Evolutionary conservation across 2,113 vertebrate species (phyloP).

Genomic region (Ifrita kowaldi): DNA sequence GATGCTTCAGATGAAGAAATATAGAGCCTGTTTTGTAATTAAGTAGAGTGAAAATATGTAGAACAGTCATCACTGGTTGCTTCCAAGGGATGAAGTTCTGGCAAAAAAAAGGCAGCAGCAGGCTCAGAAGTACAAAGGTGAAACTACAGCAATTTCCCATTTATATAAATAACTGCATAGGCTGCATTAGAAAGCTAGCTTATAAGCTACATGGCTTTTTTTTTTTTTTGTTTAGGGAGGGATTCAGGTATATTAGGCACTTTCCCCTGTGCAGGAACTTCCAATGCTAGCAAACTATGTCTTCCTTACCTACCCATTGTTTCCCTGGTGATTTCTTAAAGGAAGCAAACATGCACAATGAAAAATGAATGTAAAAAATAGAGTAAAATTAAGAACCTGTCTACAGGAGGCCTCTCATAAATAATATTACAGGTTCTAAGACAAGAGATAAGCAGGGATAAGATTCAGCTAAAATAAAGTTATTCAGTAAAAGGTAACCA

Average conservation of each 20-base stretch:
- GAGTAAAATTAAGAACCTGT: background rate
- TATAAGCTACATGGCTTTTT: background rate
- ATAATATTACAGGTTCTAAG: background rate
- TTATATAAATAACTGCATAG: background rate
- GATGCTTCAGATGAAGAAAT: constrained; percentile 23
- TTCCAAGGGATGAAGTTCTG: background rate
- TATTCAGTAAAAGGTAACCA: background rate
- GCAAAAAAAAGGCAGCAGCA: background rate
- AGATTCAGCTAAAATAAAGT: background rate
- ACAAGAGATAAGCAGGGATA: background rate
- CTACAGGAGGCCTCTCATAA: background rate
- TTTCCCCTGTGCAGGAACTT: background rate
- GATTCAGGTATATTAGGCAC: background rate
- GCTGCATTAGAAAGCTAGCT: background rate
- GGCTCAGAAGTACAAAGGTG: background rate
- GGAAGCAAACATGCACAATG: background rate
- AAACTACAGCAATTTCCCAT: background rate
- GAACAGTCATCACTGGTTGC: background rate
- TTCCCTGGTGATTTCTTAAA: background rate
- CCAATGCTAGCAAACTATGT: background rate
- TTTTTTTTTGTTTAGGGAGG: background rate
- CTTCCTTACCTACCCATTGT: background rate
- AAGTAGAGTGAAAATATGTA: background rate
- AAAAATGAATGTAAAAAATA: background rate
- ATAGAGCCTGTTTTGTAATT: background rate